Conservation (phyloP, 1,140 invertebrate genomes). For the Mactra quadrangularis region DNA sequence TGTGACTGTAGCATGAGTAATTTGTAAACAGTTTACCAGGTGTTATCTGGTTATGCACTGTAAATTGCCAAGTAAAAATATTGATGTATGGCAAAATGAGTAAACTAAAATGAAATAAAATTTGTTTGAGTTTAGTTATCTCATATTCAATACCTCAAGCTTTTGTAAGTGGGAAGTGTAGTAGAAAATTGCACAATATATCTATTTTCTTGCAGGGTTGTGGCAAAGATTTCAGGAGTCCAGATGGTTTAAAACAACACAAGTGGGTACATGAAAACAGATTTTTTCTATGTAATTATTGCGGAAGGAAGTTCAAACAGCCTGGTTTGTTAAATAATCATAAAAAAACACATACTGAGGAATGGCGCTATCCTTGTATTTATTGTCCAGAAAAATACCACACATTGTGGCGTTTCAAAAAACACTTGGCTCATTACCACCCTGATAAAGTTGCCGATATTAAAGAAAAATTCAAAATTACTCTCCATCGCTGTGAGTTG, state of each 20-base stretch:
- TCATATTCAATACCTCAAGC: no score
- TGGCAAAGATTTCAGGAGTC: conserved; percentile 32
- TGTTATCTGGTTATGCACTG: no score
- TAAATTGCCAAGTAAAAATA: no score
- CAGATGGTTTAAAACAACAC: conserved; percentile 29
- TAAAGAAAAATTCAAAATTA: conserved; percentile 25
- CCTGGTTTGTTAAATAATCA: conserved; percentile 29
- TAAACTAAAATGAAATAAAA: no score
- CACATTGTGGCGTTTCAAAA: conserved; percentile 21
- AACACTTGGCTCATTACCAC: conserved; percentile 32
- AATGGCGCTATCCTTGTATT: conserved; percentile 45
- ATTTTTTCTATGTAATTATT: conserved; percentile 32
- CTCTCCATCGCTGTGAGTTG: conserved; percentile 37
- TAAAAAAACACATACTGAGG: conserved; percentile 28
- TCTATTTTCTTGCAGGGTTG: conserved; percentile 38
- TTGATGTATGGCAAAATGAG: no score
- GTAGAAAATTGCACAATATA: no score
- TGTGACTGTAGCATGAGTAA: no score
- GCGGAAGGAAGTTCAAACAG: conserved; percentile 39
- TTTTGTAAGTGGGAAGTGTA: no score
- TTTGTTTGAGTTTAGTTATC: no score
- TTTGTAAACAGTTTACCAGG: no score
- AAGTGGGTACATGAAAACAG: conserved; percentile 17
- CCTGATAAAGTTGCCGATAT: conserved; percentile 14
- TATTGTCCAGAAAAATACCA: conserved; percentile 35